Conservation (phyloP, 2,888 invertebrate genomes). For the Epirrhoe tristata region DNA sequence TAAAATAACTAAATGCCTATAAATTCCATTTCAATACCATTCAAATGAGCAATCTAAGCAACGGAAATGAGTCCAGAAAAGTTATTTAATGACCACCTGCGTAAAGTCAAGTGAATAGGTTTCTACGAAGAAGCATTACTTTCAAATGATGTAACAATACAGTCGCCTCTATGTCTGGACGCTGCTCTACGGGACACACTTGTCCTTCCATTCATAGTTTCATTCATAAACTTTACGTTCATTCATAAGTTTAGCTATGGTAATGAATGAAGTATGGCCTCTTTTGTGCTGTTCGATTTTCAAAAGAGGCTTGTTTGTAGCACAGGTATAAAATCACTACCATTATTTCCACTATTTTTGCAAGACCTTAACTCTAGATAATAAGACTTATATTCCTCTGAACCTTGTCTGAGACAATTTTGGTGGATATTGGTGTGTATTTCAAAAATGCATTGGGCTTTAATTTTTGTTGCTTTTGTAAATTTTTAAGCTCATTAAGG, state of each 20-base stretch:
- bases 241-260: constrained; percentile 68
- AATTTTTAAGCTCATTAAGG: constrained; percentile 58
- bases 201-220: constrained; percentile 48
- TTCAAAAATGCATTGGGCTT: constrained; percentile 39
- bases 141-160: constrained; percentile 63
- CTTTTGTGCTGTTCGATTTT: constrained; percentile 51
- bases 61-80: constrained; percentile 76
- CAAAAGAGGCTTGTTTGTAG: constrained; percentile 53
- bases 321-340: constrained; percentile 52
- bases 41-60: constrained; percentile 41
- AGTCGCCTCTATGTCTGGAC: constrained; percentile 66
- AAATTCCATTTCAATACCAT: constrained; percentile 25
- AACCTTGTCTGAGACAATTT: background rate
- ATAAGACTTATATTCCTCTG: constrained; percentile 13
- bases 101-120: constrained; percentile 40
- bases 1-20: no score
- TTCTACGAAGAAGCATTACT: constrained; percentile 60
- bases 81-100: constrained; percentile 78
- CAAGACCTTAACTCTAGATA: background rate
- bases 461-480: constrained; percentile 53
- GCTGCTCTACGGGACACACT: constrained; percentile 63
- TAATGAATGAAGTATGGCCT: constrained; percentile 65
- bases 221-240: constrained; percentile 69
- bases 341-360: constrained; percentile 6
- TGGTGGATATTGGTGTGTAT: constrained; percentile 3